Evolutionary conservation across 2,113 vertebrate genomes (phyloP).

Genomic region (Aleadryas rufinucha): DNA sequence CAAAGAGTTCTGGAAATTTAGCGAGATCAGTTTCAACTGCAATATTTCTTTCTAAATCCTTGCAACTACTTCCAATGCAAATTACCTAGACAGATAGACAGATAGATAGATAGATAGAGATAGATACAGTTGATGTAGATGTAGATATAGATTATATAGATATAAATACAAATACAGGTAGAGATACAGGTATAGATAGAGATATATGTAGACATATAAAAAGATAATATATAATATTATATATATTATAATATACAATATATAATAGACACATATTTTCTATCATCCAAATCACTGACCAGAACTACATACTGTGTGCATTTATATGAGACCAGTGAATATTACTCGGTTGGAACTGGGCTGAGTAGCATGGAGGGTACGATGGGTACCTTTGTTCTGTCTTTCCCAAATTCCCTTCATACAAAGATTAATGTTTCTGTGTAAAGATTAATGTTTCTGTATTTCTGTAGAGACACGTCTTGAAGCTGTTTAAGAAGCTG

Average conservation of each 20-base stretch:
- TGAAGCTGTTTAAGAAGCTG: neutral
- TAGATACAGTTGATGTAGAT: neutral
- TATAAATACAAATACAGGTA: neutral
- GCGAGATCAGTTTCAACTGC: neutral
- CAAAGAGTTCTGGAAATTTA: neutral
- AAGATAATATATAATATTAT: neutral
- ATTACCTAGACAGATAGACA: neutral
- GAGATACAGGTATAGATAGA: neutral
- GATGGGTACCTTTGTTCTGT: accelerated
- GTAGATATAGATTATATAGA: neutral
- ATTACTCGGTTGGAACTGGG: neutral
- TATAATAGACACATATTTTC: neutral
- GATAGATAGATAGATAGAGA: neutral
- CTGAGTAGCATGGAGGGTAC: neutral
- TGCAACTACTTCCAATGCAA: neutral
- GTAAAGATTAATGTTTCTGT: neutral
- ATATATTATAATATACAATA: neutral
- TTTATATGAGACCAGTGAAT: neutral
- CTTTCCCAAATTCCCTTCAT: neutral
- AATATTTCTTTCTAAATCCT: neutral
- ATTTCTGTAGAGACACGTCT: neutral
- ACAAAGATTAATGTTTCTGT: neutral
- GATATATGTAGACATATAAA: too few species aligned
- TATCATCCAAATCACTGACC: neutral
- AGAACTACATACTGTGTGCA: neutral